A percentile compares a stretch with the other conserved stretches of the same genome.
These are phyloP conservation scores for Gadus chalcogrammus DNA, from an alignment of 2,113 vertebrate species.

Conservation along the genomic window DNA sequence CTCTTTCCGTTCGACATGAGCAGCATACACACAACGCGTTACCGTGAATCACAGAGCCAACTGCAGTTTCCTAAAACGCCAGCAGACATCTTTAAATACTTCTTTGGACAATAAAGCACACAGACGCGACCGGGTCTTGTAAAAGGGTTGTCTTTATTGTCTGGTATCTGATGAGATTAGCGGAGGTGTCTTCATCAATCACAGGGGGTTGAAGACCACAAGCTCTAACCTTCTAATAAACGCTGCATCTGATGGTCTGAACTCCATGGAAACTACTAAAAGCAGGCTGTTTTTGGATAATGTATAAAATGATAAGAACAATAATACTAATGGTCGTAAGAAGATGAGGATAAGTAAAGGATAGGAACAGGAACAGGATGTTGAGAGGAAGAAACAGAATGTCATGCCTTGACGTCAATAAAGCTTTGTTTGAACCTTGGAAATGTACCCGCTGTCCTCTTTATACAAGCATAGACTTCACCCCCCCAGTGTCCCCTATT, in stretches of 20 bases:
- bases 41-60: no score
- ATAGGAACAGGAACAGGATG: neutral
- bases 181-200: no score
- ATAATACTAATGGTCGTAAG: neutral
- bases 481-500: neutral
- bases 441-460: neutral
- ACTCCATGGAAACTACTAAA: constrained; percentile 23
- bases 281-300: constrained; percentile 7
- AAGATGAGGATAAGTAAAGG: neutral
- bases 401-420: constrained; percentile 47
- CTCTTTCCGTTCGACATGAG: no score
- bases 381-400: constrained; percentile 27
- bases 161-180: no score
- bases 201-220: no score
- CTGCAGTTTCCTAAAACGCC: no score
- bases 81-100: no score
- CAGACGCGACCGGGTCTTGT: no score
- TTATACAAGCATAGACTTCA: neutral
- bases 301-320: constrained; percentile 4
- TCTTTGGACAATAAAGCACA: no score
- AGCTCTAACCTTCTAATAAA: constrained; percentile 15
- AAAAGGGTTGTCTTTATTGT: no score
- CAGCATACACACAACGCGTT: no score
- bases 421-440: constrained; percentile 58
- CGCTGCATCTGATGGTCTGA: constrained; percentile 28